These are phyloP conservation scores for Andrena flavipes DNA, from an alignment of 2,888 invertebrate species.

Conservation along the genomic window DNA sequence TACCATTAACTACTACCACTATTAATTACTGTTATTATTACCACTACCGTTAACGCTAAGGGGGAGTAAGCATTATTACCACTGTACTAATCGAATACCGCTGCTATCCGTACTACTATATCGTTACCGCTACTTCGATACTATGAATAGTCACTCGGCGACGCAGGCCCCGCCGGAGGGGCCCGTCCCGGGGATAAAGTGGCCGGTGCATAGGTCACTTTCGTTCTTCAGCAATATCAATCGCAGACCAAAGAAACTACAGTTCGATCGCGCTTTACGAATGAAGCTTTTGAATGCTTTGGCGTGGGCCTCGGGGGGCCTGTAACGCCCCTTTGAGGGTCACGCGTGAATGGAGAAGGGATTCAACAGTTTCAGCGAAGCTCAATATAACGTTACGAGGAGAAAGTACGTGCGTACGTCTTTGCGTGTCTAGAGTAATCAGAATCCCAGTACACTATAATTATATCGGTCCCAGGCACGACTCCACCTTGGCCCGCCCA, in stretches of 20 bases:
- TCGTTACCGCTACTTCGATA: conserved; percentile 59
- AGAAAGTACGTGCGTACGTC: conserved; percentile 30
- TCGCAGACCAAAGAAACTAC: conserved; percentile 60
- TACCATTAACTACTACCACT: conserved; percentile 20
- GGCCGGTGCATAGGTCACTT: conserved; percentile 27
- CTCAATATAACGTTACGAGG: conserved; percentile 27
- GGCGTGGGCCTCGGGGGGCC: neutral
- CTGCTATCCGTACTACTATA: conserved; percentile 63
- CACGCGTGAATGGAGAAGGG: neutral
- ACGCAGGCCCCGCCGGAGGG: conserved; percentile 17
- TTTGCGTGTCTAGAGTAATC: conserved; percentile 44
- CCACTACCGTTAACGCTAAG: conserved; percentile 43
- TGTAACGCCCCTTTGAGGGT: neutral
- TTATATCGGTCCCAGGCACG: conserved; percentile 32
- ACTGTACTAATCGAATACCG: conserved; percentile 58
- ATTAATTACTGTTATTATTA: conserved; percentile 17
- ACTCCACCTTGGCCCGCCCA: neutral
- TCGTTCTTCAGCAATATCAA: conserved; percentile 63
- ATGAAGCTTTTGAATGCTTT: neutral
- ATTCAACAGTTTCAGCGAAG: conserved; percentile 25
- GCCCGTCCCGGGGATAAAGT: conserved; percentile 2
- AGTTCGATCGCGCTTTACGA: conserved; percentile 38
- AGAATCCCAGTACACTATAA: conserved; percentile 26
- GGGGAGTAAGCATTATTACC: conserved; percentile 53
- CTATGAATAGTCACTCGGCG: conserved; percentile 45